Percentiles rank a stretch among this genome's conserved stretches.
Conservation (phyloP, 2,113 vertebrate genomes). For the Eolophus roseicapilla region DNA sequence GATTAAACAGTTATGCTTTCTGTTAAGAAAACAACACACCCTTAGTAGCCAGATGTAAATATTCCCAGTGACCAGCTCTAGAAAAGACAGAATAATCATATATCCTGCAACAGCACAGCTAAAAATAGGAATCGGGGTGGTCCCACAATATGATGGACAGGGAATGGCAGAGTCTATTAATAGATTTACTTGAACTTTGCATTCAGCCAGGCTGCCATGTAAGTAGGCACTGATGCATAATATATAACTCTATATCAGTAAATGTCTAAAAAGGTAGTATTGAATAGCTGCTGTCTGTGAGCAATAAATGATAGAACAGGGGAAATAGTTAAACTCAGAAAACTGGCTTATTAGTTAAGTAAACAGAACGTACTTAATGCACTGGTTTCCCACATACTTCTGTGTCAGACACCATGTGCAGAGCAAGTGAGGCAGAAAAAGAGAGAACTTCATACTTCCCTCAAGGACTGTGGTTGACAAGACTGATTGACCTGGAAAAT, state of each 20-base stretch:
- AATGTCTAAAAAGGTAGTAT: not conserved
- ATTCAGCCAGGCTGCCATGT: not conserved
- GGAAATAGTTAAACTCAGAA: not conserved
- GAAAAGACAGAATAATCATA: not conserved
- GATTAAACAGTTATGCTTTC: not conserved
- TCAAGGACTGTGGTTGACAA: not conserved
- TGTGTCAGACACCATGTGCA: not conserved
- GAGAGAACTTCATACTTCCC: not conserved
- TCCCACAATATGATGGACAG: not conserved
- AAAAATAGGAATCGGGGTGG: not conserved
- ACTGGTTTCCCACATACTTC: not conserved
- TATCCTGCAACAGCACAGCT: not conserved
- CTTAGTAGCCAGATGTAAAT: not conserved
- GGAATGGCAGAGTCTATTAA: not conserved
- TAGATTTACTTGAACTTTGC: not conserved
- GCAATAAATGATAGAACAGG: not conserved
- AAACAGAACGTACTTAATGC: not conserved
- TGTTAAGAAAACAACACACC: not conserved
- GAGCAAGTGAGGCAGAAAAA: not conserved
- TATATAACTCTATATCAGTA: not conserved
- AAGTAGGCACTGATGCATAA: not conserved
- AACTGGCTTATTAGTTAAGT: not conserved
- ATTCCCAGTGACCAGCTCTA: not conserved
- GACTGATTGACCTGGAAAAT: not conserved
- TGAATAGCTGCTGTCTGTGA: not conserved